These are phyloP conservation scores for Ceratitis capitata DNA, from an alignment of 1,140 invertebrate genomes.

Conservation along the genomic window DNA sequence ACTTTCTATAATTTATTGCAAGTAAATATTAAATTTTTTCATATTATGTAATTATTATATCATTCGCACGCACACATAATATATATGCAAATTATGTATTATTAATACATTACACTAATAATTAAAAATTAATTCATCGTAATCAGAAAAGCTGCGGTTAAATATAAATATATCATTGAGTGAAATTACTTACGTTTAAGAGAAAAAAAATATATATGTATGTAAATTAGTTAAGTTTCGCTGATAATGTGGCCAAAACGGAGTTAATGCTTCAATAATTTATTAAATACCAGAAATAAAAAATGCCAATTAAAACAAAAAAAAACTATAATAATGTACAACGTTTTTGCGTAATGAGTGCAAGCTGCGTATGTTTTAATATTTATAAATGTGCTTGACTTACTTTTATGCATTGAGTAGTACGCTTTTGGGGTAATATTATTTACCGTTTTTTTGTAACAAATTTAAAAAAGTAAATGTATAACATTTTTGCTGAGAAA, in stretches of 20 bases:
- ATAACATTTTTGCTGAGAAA: too few species aligned
- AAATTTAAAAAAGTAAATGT: too few species aligned
- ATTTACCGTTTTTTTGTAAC: too few species aligned
- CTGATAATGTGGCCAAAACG: neutral
- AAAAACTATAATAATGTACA: too few species aligned
- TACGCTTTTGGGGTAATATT: too few species aligned
- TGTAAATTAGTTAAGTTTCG: neutral
- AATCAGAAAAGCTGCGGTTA: neutral
- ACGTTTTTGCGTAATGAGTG: too few species aligned
- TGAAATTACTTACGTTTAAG: neutral
- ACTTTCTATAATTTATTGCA: slow-evolving; percentile 24
- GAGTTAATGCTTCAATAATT: neutral
- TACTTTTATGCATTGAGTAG: too few species aligned
- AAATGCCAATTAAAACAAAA: neutral
- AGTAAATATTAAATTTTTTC: neutral
- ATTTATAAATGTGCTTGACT: too few species aligned
- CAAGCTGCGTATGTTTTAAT: too few species aligned
- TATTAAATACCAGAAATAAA: neutral
- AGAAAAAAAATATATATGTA: neutral
- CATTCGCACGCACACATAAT: neutral
- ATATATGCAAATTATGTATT: neutral
- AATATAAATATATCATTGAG: neutral
- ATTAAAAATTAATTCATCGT: neutral
- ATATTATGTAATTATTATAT: neutral
- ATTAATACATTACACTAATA: too few species aligned